These are phyloP conservation scores for Popillia japonica DNA, from an alignment of 1,140 invertebrate genomes.

Conservation along the genomic window DNA sequence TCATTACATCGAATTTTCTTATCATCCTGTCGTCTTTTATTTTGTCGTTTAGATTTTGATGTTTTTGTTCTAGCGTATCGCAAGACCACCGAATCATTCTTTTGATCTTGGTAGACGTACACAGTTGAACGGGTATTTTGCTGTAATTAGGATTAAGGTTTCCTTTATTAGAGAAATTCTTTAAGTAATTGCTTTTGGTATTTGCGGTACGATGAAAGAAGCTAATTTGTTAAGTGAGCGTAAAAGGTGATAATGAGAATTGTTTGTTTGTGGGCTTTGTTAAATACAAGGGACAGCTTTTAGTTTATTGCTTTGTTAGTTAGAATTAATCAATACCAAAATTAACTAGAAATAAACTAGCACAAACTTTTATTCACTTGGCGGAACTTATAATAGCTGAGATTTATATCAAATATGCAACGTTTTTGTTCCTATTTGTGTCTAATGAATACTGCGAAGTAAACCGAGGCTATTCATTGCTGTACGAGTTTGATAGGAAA, in stretches of 20 bases:
- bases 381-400: no score
- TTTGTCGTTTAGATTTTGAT: not conserved
- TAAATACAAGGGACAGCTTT: no score
- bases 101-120: not conserved
- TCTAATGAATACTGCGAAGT: no score
- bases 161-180: not conserved
- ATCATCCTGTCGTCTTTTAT: not conserved
- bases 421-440: no score
- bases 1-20: not conserved
- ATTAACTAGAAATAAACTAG: no score
- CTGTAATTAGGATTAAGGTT: not conserved
- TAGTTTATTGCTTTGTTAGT: no score
- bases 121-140: not conserved
- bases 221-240: not conserved
- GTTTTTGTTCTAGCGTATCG: not conserved
- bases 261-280: no score
- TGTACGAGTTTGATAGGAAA: not conserved
- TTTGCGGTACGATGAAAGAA: not conserved
- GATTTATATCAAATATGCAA: no score
- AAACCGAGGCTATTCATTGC: no score
- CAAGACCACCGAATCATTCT: not conserved
- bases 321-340: no score
- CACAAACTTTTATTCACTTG: no score
- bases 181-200: not conserved
- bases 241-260: no score